Conservation (phyloP, 2,797 vertebrate genomes). For the Urophycis tenuis region DNA sequence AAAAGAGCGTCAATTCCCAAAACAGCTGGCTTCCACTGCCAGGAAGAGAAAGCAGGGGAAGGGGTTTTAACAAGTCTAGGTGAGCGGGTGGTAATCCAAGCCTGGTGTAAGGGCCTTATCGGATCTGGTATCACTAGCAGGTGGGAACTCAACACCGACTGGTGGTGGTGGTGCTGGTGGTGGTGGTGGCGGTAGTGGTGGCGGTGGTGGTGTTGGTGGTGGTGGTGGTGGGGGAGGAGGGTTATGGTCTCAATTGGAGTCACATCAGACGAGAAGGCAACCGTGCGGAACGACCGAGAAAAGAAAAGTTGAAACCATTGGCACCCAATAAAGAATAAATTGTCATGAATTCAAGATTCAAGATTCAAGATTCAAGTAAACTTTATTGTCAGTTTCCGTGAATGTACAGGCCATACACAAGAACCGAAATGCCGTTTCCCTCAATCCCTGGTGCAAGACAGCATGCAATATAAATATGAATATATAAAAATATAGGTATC, state of each 20-base stretch:
- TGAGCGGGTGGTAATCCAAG: conserved; percentile 19
- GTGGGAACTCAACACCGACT: conserved; percentile 17
- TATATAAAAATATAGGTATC: no score
- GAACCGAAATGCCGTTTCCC: no score
- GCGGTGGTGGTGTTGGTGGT: background rate
- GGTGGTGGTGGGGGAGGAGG: background rate
- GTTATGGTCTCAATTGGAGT: background rate
- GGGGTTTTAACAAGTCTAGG: conserved; percentile 3
- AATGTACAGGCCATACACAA: no score
- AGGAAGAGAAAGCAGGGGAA: conserved; percentile 15
- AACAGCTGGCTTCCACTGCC: conserved; percentile 26
- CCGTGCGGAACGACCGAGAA: background rate
- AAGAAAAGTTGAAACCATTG: background rate
- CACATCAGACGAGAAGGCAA: background rate
- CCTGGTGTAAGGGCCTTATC: conserved; percentile 39
- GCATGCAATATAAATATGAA: no score
- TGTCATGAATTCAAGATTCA: background rate
- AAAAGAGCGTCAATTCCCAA: conserved; percentile 14
- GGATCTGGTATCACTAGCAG: conserved; percentile 32
- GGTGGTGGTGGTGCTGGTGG: background rate
- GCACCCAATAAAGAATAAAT: background rate
- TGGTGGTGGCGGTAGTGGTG: background rate
- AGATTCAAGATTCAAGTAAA: no score
- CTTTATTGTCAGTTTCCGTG: no score
- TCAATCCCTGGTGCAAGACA: no score